These are phyloP conservation scores for Grapholita molesta DNA, from an alignment of 1,140 invertebrate genomes.

Conservation along the genomic window DNA sequence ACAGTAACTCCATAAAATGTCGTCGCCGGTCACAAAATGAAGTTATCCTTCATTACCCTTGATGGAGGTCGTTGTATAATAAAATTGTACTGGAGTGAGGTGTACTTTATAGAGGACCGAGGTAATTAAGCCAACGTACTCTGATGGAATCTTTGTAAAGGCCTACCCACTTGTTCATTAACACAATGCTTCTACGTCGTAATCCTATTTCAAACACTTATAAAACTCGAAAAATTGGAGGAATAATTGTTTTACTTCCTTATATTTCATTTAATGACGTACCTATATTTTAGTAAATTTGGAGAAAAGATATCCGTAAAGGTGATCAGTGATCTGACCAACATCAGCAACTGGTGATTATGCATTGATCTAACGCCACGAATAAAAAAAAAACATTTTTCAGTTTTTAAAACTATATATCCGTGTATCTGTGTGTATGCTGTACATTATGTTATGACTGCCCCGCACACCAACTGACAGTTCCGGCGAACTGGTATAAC, in stretches of 20 bases:
- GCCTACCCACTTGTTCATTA: slow-evolving; percentile 9
- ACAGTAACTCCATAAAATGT: slow-evolving; percentile 15
- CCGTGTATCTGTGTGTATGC: no score
- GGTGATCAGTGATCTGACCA: no score
- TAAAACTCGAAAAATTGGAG: neutral
- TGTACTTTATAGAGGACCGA: slow-evolving; percentile 21
- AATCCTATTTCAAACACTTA: neutral
- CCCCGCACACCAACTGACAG: no score
- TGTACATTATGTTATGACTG: no score
- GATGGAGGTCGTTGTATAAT: slow-evolving; percentile 41
- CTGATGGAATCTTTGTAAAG: slow-evolving; percentile 15
- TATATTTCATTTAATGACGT: neutral
- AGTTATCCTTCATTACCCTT: slow-evolving; percentile 39
- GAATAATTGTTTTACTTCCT: neutral
- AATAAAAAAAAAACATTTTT: no score
- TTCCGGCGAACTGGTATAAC: no score
- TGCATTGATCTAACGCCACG: no score
- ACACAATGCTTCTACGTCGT: neutral
- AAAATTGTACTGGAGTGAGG: slow-evolving; percentile 34
- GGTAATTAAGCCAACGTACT: slow-evolving; percentile 16
- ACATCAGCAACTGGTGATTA: no score
- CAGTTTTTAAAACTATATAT: no score
- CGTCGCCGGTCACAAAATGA: slow-evolving; percentile 31
- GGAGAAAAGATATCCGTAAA: no score
- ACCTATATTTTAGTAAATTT: neutral